These are phyloP conservation scores for Operophtera brumata DNA, from an alignment of 2,888 invertebrate species.

Conservation along the genomic window DNA sequence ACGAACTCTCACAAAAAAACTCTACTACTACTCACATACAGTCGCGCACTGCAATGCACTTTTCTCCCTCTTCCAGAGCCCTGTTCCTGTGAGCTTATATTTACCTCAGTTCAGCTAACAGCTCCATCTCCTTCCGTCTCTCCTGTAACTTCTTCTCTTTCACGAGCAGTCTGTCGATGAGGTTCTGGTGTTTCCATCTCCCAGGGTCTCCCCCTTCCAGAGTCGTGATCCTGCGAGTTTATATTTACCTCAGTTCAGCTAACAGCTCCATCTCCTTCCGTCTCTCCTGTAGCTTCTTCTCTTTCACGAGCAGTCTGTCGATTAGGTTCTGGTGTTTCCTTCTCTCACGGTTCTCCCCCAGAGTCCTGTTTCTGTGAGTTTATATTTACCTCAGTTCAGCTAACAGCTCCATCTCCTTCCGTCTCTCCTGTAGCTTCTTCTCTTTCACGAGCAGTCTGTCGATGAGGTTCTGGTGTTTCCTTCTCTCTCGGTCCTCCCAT, in stretches of 20 bases:
- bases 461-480: constrained; percentile 88
- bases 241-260: constrained; percentile 79
- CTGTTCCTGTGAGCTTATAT: no score
- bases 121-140: constrained; percentile 85
- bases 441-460: constrained; percentile 93
- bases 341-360: constrained; percentile 87
- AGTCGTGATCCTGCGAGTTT: no score
- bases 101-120: constrained; percentile 83
- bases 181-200: constrained; percentile 85
- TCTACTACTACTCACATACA: no score
- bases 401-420: constrained; percentile 85
- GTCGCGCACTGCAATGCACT: no score
- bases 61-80: constrained; percentile 84
- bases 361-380: not conserved
- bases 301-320: constrained; percentile 92
- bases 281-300: constrained; percentile 89
- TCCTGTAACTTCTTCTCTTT: constrained; percentile 91
- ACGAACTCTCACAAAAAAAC: no score
- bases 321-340: constrained; percentile 88
- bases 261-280: constrained; percentile 85
- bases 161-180: constrained; percentile 91
- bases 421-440: constrained; percentile 87
- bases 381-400: constrained; percentile 79
- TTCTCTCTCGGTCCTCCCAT: constrained; percentile 90
- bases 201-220: constrained; percentile 88